Base-by-base conservation (phyloP, 1,140 invertebrate genomes). In the Asobara japonica region DNA sequence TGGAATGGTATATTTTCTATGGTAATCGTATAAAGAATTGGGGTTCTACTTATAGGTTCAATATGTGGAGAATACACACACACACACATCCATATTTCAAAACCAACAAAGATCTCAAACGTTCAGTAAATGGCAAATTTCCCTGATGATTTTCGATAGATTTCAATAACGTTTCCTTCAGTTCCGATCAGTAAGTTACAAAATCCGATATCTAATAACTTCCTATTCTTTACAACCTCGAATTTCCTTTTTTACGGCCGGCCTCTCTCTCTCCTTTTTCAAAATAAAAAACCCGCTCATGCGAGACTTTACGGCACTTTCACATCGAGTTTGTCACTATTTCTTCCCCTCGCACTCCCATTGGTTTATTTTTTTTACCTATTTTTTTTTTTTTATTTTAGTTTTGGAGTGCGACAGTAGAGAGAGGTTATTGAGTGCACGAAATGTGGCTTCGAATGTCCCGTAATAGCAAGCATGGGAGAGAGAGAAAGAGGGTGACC, bases 361-460 rank as follows among this genome's bases (percentile, higher is more conserved):
- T 45, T 36, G 3, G 16, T 16, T 73, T 6, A 69, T 71, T 75
- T 76, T 78, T 76, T 69, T 61, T 68, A 25, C 29, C 45, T 18
- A 8, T 30, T 65, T 22, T 36, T 65, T 65, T 31, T 18, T 20
- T 8, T 56, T 56, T 56, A 51, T 33, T 51, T 20, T 27, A 16
- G 61, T 20, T 65, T 31, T 62, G 62, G 30, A 20, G 22, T 65
- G 41, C 48, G 61, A 62, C 25, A 62, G 29, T 16, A 10, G 29
- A 62, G 20, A 64, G 62, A n/a, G 30, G 60, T 30, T 51, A 70
- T 70, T 71, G 65, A 72, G 71, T 66, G 65, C 71, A 64, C 62
- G 48, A 27, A 60, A 38, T 25, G 64, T n/a, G 36, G 64, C 5
- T 66, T 22, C 25, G 27, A 62, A 62, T 13, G 22, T 4, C 33